These are phyloP conservation scores for Rhinichthys osculus DNA, from an alignment of 2,797 vertebrate species.

Conservation along the genomic window DNA sequence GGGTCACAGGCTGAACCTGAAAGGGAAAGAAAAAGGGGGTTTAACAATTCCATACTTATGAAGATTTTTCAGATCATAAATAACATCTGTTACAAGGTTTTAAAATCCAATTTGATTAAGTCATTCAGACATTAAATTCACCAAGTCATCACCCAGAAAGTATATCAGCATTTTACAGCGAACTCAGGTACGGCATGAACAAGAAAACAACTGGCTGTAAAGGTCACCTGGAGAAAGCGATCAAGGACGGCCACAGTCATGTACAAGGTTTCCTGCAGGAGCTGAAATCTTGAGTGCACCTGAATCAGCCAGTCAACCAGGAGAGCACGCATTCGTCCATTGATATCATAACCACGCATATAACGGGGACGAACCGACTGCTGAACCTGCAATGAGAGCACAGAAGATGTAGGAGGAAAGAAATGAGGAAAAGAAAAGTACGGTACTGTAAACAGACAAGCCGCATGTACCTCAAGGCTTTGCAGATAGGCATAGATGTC, in stretches of 20 bases:
- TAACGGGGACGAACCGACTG: conserved; percentile 82
- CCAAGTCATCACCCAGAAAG: neutral
- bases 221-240: conserved; percentile 89
- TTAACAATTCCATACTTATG: neutral
- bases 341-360: conserved; percentile 86
- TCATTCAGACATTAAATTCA: neutral
- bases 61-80: neutral
- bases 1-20: conserved; percentile 87
- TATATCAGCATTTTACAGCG: neutral
- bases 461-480: conserved; percentile 82
- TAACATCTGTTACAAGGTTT: neutral
- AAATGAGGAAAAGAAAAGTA: neutral
- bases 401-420: neutral
- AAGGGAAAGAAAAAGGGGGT: neutral
- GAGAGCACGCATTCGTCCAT: conserved; percentile 87
- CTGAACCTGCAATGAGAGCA: conserved; percentile 74
- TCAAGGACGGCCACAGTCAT: conserved; percentile 91
- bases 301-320: conserved; percentile 96
- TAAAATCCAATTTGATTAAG: neutral
- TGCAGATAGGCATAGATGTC: conserved; percentile 92
- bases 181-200: neutral
- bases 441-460: too few relatives aligned
- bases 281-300: conserved; percentile 90
- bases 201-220: neutral
- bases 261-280: conserved; percentile 94